Percentiles rank a stretch among this genome's conserved stretches.
Conservation (phyloP, 2,797 vertebrate genomes). For the Aythya fuligula region DNA sequence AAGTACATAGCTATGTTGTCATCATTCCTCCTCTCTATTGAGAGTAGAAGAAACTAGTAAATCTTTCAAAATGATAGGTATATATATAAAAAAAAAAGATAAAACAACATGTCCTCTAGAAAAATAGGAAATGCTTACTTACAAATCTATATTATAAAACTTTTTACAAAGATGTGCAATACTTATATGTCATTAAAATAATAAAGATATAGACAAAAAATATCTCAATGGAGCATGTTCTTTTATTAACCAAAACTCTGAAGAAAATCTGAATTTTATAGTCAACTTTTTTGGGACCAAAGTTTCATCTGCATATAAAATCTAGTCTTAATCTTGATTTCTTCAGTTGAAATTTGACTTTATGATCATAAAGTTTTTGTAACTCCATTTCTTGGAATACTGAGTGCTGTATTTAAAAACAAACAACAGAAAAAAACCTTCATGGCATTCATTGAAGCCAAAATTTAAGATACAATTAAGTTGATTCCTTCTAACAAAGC, state of each 20-base stretch:
- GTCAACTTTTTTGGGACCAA: background rate
- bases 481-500: background rate
- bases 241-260: background rate
- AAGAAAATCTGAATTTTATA: background rate
- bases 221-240: background rate
- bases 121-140: background rate
- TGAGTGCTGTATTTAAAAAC: background rate
- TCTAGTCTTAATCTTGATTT: background rate
- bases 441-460: background rate
- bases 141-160: background rate
- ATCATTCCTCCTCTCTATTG: background rate
- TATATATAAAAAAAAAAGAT: background rate
- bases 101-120: background rate
- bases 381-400: background rate
- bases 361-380: background rate
- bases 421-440: background rate
- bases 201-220: background rate
- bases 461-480: conserved; percentile 30
- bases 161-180: background rate
- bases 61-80: background rate
- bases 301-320: background rate
- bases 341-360: background rate
- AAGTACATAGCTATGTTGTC: background rate
- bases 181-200: background rate
- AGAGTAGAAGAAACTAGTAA: background rate